Conservation (phyloP, 2,888 invertebrate species). For the Drosophila picticornis region DNA sequence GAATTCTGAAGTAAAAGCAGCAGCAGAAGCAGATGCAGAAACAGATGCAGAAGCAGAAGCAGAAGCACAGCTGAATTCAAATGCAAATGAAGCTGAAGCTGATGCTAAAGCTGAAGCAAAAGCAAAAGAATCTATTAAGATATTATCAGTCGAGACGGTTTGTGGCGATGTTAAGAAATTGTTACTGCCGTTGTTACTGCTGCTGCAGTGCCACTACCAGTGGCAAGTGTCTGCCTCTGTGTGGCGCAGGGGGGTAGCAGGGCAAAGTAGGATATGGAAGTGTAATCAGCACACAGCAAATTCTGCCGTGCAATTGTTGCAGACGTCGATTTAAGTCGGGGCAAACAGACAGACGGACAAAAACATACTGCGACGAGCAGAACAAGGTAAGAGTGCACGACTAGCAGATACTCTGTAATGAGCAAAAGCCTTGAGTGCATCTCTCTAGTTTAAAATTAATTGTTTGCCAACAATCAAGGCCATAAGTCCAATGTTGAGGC, state of each 20-base stretch:
- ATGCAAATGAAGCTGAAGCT: slow-evolving; percentile 72
- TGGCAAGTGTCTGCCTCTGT: neutral
- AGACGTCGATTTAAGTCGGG: slow-evolving; percentile 74
- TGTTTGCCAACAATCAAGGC: neutral
- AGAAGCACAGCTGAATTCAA: slow-evolving; percentile 50
- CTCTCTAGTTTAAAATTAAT: neutral
- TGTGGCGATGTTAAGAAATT: slow-evolving; percentile 32
- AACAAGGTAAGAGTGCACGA: neutral
- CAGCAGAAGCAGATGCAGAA: slow-evolving; percentile 25
- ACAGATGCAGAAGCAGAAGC: slow-evolving; percentile 26
- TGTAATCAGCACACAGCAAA: slow-evolving; percentile 61
- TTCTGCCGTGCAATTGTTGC: slow-evolving; percentile 71
- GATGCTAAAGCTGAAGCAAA: slow-evolving; percentile 52
- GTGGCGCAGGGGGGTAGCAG: neutral
- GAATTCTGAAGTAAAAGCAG: slow-evolving; percentile 24
- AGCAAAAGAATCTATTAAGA: slow-evolving; percentile 79
- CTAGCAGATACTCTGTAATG: neutral
- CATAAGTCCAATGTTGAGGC: neutral
- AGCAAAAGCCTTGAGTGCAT: neutral
- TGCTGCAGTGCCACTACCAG: neutral
- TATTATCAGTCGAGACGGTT: slow-evolving; percentile 64
- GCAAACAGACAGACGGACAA: slow-evolving; percentile 33
- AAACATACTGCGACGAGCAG: slow-evolving; percentile 9
- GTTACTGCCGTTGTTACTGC: slow-evolving; percentile 25
- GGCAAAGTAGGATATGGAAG: neutral